Evolutionary conservation across 2,113 vertebrate species (phyloP).

Genomic region (Triplophysa tibetana): DNA sequence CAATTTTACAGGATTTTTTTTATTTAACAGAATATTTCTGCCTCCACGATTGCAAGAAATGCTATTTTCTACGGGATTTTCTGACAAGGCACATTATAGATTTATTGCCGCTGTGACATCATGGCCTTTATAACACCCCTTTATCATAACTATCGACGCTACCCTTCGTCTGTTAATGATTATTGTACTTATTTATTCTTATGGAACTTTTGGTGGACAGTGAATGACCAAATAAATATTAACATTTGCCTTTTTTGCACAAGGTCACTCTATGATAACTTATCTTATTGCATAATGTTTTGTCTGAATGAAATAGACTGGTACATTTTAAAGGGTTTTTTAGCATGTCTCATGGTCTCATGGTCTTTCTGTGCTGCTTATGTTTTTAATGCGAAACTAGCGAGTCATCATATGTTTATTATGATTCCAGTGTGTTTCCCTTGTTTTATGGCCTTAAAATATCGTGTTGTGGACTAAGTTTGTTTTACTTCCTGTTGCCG

Average conservation of each 20-base stretch:
- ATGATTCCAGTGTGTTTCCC: no score
- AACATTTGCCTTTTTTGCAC: no score
- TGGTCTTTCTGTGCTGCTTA: not conserved
- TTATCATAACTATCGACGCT: not conserved
- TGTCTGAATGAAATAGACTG: not conserved
- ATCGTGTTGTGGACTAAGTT: no score
- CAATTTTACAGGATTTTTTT: no score
- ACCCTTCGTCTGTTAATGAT: not conserved
- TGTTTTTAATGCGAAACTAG: no score
- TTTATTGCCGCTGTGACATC: not conserved
- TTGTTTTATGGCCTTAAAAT: no score
- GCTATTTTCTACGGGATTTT: not conserved
- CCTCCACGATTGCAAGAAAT: no score
- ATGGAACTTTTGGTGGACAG: not conserved
- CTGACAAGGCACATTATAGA: not conserved
- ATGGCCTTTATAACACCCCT: not conserved
- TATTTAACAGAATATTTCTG: no score
- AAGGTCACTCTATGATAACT: not conserved
- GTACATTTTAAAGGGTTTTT: not conserved
- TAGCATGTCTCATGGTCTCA: not conserved
- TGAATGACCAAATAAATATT: constrained; percentile 2
- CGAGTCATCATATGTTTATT: no score
- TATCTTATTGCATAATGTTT: not conserved
- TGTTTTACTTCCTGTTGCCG: no score
- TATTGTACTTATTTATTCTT: not conserved